Conservation (phyloP, 2,797 vertebrate species). For the Sebastes kiyomatsui region DNA sequence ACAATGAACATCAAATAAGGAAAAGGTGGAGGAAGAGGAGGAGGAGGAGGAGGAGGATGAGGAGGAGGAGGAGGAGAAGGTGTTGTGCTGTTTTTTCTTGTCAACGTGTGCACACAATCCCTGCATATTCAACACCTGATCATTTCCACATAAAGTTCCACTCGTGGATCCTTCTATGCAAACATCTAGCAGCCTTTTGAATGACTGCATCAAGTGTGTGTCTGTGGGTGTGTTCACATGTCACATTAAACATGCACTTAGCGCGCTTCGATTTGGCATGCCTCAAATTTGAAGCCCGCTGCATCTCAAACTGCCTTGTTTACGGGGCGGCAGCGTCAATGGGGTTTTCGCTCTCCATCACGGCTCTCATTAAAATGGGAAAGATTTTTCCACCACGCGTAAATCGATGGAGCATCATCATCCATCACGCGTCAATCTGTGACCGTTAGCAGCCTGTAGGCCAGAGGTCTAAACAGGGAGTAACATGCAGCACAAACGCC, state of each 20-base stretch:
- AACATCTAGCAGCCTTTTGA: constrained; percentile 6
- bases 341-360: constrained; percentile 50
- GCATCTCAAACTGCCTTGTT: constrained; percentile 58
- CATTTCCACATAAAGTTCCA: constrained; percentile 3
- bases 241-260: constrained; percentile 35
- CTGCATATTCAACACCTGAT: not conserved
- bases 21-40: not conserved
- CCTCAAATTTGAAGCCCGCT: constrained; percentile 45
- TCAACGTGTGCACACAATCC: not conserved
- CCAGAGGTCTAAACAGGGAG: constrained; percentile 44
- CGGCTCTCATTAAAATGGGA: constrained; percentile 65
- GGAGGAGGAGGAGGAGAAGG: not conserved
- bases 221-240: not conserved
- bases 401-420: constrained; percentile 64
- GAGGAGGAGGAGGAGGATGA: not conserved
- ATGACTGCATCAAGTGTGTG: not conserved
- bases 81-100: not conserved
- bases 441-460: constrained; percentile 36
- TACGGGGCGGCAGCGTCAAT: constrained; percentile 26
- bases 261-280: constrained; percentile 29
- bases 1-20: constrained; percentile 37
- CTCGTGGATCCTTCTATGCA: not conserved
- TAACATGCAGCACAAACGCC: constrained; percentile 3
- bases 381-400: constrained; percentile 43
- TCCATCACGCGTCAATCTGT: constrained; percentile 60